Evolutionary conservation across 1,140 invertebrate genomes (phyloP), one percentile per base, ranked within the genome.

Genomic region (Pseudomyrmex gracilis): DNA sequence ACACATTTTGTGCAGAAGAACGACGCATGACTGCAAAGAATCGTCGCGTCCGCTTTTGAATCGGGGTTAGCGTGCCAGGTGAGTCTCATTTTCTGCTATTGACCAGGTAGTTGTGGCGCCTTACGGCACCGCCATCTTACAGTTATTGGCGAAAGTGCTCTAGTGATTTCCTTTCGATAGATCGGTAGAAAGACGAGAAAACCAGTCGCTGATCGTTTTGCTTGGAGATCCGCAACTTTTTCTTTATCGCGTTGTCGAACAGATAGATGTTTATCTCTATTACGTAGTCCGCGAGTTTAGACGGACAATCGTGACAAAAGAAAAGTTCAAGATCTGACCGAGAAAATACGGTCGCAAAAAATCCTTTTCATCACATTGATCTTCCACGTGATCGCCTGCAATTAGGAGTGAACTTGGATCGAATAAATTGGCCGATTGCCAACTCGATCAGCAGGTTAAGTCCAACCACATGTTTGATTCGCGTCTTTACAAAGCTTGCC

Each of bases 31-130:
- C 43, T 80, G 53, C 53, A 24, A 53, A 45, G 66, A 80, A 80
- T 70, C n/a, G 15, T 70, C 12, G 76, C n/a, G 66, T 71, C 3
- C 20, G 58, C 47, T 47, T 73, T 70, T 20, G 78, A 87, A 93
- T 91, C 78, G 92, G 73, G 92, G 93, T 93, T 93, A 93, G 90
- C 92, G 90, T 93, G 92, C 90, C 92, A 87, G 74, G 78, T 88
- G 90, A 89, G 80, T 88, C 70, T 84, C 78, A 47, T 89, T 88
- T 87, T 73, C 77, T 82, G 64, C 82, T 90, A 91, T 91, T 89
- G 88, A 91, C 85, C 89, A 73, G 84, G 73, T 70, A 83, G 74
- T 85, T 78, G 83, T 64, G 68, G 76, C 64, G 85, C 60, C 43
- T 85, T 83, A 49, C 86, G 89, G 67, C 87, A 63, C 78, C 64